Base-by-base conservation (phyloP, 2,888 invertebrate genomes). In the Argynnis bischoffii region DNA sequence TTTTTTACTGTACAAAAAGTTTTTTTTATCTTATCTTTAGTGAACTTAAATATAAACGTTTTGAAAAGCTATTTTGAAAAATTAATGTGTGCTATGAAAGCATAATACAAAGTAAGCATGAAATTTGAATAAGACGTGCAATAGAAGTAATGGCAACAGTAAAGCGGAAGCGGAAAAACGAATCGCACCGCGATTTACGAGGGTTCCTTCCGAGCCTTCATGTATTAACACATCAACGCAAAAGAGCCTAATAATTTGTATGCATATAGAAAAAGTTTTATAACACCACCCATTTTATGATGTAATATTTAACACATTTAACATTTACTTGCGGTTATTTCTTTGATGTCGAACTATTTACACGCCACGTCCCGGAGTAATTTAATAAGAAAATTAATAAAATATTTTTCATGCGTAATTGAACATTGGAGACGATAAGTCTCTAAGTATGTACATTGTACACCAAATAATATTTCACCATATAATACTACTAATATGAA, bases 51-150 rank as follows among this genome's bases (percentile, higher is more conserved):
- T 41, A 41, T 41, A 11, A 11, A 41, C 35, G 35, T 41, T 11
- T 41, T 41, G 11, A 41, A 41, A 2, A 41, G 35, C 11, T 41
- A 41, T 11, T 41, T 41, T 2, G 11, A 41, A 41, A 8, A 8
- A 8, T 11, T 41, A 11, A 41, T 16, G 16, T 15, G 2, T 51
- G n/a, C 50, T 1, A 16, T 51, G 16, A 50, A 21, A 14, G 4
- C 18, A 5, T 16, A 41, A 18, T 61, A 51, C 18, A 60, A 68
- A 68, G 59, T 31, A 26, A 55, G 46, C 55, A 53, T 51, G 35
- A 51, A 64, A 64, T 61, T 64, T 69, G 64, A 69, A 64, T 64
- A 69, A 64, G 64, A 69, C 68, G 55, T 61, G 68, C 50, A 65
- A 48, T 55, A 61, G 50, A 66, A 66, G 66, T 66, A 66, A 61